These are phyloP conservation scores for Copidosoma aretas DNA, from an alignment of 2,888 invertebrate species.

Conservation along the genomic window DNA sequence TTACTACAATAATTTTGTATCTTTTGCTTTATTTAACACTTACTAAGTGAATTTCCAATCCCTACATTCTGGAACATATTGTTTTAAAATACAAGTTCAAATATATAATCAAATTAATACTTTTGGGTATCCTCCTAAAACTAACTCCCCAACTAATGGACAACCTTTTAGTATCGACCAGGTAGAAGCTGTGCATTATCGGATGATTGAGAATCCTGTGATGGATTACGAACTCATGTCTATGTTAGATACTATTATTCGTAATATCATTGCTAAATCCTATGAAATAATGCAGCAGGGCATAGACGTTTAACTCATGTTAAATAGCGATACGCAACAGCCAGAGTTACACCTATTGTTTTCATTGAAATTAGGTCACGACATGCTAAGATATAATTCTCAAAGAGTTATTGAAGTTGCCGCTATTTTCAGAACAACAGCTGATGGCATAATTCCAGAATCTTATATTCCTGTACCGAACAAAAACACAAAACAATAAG, in stretches of 20 bases:
- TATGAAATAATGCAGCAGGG: constrained; percentile 42
- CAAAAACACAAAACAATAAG: constrained; percentile 31
- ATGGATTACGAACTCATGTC: background rate
- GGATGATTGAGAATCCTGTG: background rate
- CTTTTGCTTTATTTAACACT: constrained; percentile 6
- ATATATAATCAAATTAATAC: no score
- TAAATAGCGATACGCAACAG: constrained; percentile 6
- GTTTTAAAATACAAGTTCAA: no score
- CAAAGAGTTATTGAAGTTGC: constrained; percentile 42
- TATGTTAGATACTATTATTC: constrained; percentile 22
- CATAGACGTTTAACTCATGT: constrained; percentile 25
- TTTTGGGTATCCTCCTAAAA: no score
- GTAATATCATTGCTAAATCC: constrained; percentile 39
- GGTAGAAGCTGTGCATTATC: background rate
- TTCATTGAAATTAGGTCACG: constrained; percentile 37
- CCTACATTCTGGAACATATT: background rate
- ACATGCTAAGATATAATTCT: constrained; percentile 39
- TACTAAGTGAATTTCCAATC: constrained; percentile 3
- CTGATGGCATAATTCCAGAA: constrained; percentile 43
- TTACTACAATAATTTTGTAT: background rate
- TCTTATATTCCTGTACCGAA: constrained; percentile 38
- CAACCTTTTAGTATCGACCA: background rate
- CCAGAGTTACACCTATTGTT: constrained; percentile 38
- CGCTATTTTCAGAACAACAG: constrained; percentile 39
- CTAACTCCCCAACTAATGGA: background rate